Conservation (phyloP, 2,888 invertebrate genomes). For the Oxyteleia sp. region DNA sequence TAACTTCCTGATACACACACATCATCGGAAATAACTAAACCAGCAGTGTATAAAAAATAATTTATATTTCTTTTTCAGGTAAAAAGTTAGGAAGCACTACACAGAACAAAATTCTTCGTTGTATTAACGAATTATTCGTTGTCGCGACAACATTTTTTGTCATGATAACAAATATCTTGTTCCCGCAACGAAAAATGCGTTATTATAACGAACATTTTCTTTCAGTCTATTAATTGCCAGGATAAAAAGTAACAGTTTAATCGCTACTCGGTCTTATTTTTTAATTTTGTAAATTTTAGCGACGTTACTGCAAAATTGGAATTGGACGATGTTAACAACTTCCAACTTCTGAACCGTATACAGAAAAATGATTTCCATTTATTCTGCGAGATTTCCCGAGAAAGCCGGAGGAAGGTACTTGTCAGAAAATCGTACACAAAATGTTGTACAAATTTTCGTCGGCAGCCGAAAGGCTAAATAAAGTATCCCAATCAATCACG, state of each 20-base stretch:
- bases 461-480: constrained; percentile 42
- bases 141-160: too few species aligned
- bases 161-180: too few species aligned
- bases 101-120: too few species aligned
- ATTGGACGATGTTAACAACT: constrained; percentile 17
- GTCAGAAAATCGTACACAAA: constrained; percentile 37
- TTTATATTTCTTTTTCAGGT: too few species aligned
- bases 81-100: too few species aligned
- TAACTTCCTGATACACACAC: constrained; percentile 31
- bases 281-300: background rate
- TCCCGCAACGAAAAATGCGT: too few species aligned
- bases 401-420: constrained; percentile 37
- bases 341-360: background rate
- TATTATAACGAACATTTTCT: too few species aligned
- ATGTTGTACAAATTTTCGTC: constrained; percentile 34
- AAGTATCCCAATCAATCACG: constrained; percentile 56
- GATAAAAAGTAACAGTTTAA: too few species aligned
- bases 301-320: constrained; percentile 22
- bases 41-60: background rate
- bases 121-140: too few species aligned
- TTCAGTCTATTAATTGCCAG: too few species aligned
- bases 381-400: constrained; percentile 22
- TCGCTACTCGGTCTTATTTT: too few species aligned
- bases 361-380: constrained; percentile 52
- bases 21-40: constrained; percentile 12